A percentile compares a stretch with the other conserved stretches of the same genome.
These are phyloP conservation scores for Deroplatys truncata DNA, from an alignment of 2,888 invertebrate species.

Conservation along the genomic window DNA sequence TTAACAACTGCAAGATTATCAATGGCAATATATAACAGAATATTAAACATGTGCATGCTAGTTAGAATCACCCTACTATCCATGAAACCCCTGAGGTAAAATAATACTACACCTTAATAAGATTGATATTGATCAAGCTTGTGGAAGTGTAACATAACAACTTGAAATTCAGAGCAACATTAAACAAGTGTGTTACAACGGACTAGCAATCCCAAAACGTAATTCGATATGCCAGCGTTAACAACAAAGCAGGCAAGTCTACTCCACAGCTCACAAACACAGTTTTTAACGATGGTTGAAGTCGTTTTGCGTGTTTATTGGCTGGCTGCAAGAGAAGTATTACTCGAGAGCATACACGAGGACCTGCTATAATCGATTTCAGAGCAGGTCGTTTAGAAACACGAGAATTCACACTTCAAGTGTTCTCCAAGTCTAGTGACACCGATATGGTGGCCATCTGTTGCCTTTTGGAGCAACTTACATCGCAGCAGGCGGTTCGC, in stretches of 20 bases:
- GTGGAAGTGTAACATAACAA: not conserved
- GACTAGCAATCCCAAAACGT: not conserved
- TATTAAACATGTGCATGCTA: too few species aligned
- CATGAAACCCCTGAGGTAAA: not conserved
- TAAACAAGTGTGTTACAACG: not conserved
- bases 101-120: not conserved
- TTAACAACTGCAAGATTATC: too few species aligned
- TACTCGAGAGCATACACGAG: not conserved
- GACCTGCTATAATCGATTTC: not conserved
- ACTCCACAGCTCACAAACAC: not conserved
- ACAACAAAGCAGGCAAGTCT: not conserved
- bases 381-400: not conserved
- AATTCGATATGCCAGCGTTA: not conserved
- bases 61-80: too few species aligned
- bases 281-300: not conserved
- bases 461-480: not conserved
- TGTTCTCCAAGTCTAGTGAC: not conserved
- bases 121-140: not conserved
- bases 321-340: not conserved
- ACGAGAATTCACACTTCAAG: not conserved
- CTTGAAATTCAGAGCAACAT: not conserved
- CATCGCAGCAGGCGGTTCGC: not conserved
- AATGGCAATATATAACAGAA: too few species aligned
- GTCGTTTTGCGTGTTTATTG: not conserved
- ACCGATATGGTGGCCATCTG: not conserved